Base-by-base conservation (phyloP, 1,140 invertebrate species). In the Danaus plexippus region DNA sequence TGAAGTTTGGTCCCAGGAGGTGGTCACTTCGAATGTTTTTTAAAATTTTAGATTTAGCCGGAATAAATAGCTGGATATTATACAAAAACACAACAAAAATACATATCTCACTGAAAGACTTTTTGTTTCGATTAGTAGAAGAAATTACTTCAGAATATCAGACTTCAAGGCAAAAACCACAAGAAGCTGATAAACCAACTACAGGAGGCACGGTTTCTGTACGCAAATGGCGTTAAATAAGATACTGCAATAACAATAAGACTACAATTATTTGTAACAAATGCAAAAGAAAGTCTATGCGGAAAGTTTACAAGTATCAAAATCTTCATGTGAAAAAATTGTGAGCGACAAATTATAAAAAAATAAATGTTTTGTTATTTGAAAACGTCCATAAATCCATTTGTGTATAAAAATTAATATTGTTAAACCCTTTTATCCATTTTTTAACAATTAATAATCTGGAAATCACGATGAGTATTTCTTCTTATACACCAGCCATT, bases 31-130 rank as follows among this genome's bases (percentile, higher is more conserved):
- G 32, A 22, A 22, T 49, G 11, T 49, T 59, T 53, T 59, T 48
- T 43, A 59, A 54, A 49, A 58, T 58, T 58, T 52, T 58, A 47
- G 57, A 59, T 54, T 59, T 59, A 47, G 47, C 51, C 10, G 46
- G 5, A 59, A 49, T 59, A 44, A 59, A 59, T 59, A 43, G 22
- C 3, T 59, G 52, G 51, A 50, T 59, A 52, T 52, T 54, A 11
- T 59, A 59, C 43, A 54, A 49, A 59, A 59, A 59, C 44, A 43
- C 47, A 48, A 50, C 52, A 48, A 52, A 47, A 54, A 18, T 45
- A 50, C 54, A 54, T 45, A 50, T 51, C 18, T 48, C 41, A 15
- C 22, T 42, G 41, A 53, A 54, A 51, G 40, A 60, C 32, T 60
- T 60, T 60, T 43, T 60, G 46, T 47, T 60, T 50, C 11, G 44